Conservation (phyloP, 2,888 invertebrate species). For the Trissolcus japonicus region DNA sequence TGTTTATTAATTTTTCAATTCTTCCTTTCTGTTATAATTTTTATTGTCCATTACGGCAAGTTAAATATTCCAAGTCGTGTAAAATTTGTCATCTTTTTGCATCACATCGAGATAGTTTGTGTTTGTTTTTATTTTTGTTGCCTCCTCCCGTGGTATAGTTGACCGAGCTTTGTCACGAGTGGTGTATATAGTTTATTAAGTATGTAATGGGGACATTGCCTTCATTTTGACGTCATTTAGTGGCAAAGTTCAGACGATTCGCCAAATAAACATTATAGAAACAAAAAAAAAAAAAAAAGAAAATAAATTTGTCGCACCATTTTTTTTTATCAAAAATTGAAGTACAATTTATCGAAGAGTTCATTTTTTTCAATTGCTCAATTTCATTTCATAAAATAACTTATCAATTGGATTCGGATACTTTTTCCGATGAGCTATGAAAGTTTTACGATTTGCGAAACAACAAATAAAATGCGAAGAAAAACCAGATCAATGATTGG, state of each 20-base stretch:
- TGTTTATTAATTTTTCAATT: background rate
- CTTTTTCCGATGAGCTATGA: too few species aligned
- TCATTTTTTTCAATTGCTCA: too few species aligned
- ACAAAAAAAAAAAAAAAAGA: too few species aligned
- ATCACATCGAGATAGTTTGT: background rate
- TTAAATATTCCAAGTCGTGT: background rate
- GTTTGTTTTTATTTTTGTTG: slow-evolving; percentile 1
- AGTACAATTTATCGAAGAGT: too few species aligned
- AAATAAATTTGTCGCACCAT: background rate
- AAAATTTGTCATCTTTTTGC: background rate
- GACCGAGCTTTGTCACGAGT: slow-evolving; percentile 25
- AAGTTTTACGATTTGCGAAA: background rate
- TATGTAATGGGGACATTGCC: slow-evolving; percentile 50
- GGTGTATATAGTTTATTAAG: slow-evolving; percentile 41
- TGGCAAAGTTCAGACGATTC: background rate
- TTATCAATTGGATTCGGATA: too few species aligned
- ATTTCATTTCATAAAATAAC: too few species aligned
- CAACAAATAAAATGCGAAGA: background rate
- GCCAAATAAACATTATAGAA: background rate
- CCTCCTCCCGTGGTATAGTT: slow-evolving; percentile 16
- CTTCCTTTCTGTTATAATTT: background rate
- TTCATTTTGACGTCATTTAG: slow-evolving; percentile 30
- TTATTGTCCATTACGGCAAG: background rate
- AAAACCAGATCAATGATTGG: too few species aligned
- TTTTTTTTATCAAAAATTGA: background rate